Percentiles rank a stretch among this genome's conserved stretches.
Conservation (phyloP, 2,113 vertebrate species). For the Phasianus colchicus region DNA sequence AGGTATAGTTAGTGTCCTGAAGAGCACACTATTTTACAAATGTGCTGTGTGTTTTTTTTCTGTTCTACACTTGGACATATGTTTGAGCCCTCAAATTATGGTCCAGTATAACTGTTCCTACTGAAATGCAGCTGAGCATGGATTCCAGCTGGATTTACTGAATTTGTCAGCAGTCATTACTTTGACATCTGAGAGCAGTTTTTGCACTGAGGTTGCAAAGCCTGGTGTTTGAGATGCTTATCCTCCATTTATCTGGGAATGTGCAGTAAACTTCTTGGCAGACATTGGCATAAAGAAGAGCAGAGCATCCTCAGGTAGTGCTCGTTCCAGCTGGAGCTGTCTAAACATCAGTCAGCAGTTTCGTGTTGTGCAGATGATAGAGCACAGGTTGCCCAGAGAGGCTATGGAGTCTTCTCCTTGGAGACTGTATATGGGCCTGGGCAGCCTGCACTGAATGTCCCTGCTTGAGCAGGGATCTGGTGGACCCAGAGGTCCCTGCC, state of each 20-base stretch:
- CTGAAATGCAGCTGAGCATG: rapidly evolving
- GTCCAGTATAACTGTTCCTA: neutral
- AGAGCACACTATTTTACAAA: neutral
- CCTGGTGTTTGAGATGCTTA: neutral
- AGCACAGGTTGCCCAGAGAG: neutral
- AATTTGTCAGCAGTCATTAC: neutral
- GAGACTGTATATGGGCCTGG: neutral
- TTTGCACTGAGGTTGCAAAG: neutral
- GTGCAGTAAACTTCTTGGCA: neutral
- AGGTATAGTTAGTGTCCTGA: neutral
- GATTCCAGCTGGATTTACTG: neutral
- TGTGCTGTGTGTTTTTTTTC: neutral
- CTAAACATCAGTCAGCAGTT: neutral
- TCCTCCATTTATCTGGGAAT: neutral
- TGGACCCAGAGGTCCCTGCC: neutral
- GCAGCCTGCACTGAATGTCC: neutral
- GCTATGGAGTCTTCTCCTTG: neutral
- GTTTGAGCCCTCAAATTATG: neutral
- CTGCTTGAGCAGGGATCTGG: neutral
- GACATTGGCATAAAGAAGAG: neutral
- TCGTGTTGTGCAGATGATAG: neutral
- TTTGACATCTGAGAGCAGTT: neutral
- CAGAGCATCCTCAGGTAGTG: neutral
- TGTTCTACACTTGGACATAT: rapidly evolving
- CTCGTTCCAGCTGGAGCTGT: neutral